Evolutionary conservation across 1,140 invertebrate species (phyloP), one percentile per base, ranked within the genome.

Genomic region (Macrobrachium rosenbergii): DNA sequence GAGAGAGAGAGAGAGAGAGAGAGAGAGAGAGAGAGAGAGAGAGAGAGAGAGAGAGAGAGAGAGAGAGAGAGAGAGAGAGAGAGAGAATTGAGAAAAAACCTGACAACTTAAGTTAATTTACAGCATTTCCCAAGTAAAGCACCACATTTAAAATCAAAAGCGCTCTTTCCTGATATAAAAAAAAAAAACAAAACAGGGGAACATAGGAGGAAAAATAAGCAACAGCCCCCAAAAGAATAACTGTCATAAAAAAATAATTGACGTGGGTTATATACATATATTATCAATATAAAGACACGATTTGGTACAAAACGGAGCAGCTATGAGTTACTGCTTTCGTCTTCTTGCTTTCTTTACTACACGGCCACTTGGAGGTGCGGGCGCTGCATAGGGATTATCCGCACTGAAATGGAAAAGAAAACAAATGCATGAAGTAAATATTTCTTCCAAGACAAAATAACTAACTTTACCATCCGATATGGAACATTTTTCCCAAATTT

Each of bases 291-390:
- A 81, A 81, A 81, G 78, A 81, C 78, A 81, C 78, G 37, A 43
- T 81, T 81, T 37, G 78, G 60, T 64, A 81, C 43, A 43, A 80
- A 80, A 19, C 60, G n/a, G 37, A 45, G 62, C 37, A 19, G 16
- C 19, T 72, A n/a, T 12, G 78, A 60, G 43, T 72, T 76, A 28
- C 64, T 76, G 21, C 60, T 64, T 62, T 17, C 88, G 79, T 43
- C 88, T 82, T 43, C 82, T 45, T 64, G 88, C 88, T 69, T 80
- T 86, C 81, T 89, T 89, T 63, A 89, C 59, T n/a, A 84, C 72
- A 45, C 89, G 86, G 59, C 85, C 86, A 80, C 83, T 83, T 37
- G 86, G 87, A 67, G 89, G 81, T 14, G 64, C 59, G 45, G 79
- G 87, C 37, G 59, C 23, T 45, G 58, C 81, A 58, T 88, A 88